Conservation (phyloP, 2,888 invertebrate species). For the Phlogophora meticulosa region DNA sequence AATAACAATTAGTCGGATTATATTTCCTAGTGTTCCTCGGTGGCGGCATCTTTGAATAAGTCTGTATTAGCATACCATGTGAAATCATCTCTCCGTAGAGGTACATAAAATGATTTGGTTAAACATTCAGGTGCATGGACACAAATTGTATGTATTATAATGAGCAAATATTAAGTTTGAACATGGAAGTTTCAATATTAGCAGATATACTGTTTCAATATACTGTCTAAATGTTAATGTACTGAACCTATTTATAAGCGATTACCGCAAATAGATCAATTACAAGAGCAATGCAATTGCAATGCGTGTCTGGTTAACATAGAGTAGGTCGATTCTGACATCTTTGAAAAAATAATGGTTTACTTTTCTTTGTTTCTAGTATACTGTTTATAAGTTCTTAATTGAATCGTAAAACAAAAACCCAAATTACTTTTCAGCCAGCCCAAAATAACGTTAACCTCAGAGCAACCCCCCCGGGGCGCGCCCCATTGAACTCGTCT, state of each 20-base stretch:
- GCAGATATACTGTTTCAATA: not conserved
- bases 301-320: not conserved
- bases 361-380: not conserved
- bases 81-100: slow-evolving; percentile 1
- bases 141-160: slow-evolving; percentile 11
- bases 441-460: not conserved
- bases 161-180: slow-evolving; percentile 7
- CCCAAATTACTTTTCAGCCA: too few species aligned
- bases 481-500: not conserved
- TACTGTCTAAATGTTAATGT: slow-evolving; percentile 6
- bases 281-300: slow-evolving; percentile 4
- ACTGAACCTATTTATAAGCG: slow-evolving; percentile 1
- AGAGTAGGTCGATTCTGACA: not conserved
- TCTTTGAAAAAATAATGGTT: not conserved
- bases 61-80: slow-evolving; percentile 7
- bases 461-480: not conserved
- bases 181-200: slow-evolving; percentile 27
- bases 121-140: slow-evolving; percentile 9
- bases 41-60: slow-evolving; percentile 28
- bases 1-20: slow-evolving; percentile 41
- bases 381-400: not conserved
- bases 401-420: not conserved
- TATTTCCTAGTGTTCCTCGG: slow-evolving; percentile 28
- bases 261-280: slow-evolving; percentile 15
- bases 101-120: slow-evolving; percentile 19